Evolutionary conservation across 2,888 invertebrate genomes (phyloP).

Genomic region (Lepidocyrtinus sp.): DNA sequence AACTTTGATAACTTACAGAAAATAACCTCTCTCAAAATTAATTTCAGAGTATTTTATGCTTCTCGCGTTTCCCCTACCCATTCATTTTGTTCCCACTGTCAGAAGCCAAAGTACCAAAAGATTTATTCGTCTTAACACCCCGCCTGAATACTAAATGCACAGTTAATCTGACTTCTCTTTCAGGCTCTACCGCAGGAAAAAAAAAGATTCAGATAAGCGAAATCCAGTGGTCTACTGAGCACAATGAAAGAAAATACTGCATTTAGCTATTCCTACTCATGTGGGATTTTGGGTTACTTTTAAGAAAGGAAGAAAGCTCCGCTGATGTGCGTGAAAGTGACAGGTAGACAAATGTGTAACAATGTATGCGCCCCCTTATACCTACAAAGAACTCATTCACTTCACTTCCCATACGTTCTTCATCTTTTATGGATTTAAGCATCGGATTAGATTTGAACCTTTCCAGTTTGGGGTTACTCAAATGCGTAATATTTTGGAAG

Average conservation of each 20-base stretch:
- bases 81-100: not conserved
- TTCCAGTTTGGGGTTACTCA: too few relatives aligned
- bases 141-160: conserved; percentile 41
- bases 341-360: conserved; percentile 37
- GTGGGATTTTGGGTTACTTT: not conserved
- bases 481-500: too few relatives aligned
- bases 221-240: not conserved
- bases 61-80: not conserved
- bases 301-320: not conserved
- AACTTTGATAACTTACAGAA: not conserved
- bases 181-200: not conserved
- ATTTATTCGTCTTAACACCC: conserved; percentile 48
- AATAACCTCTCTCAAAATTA: conserved; percentile 8
- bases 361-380: not conserved
- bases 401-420: not conserved
- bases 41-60: not conserved
- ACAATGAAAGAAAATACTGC: too few relatives aligned
- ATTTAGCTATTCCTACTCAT: not conserved
- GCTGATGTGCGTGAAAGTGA: conserved; percentile 32
- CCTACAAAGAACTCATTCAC: not conserved
- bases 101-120: conserved; percentile 32
- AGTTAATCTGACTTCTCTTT: not conserved
- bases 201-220: not conserved
- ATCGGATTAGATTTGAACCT: not conserved
- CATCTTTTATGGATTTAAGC: not conserved